Base-by-base conservation (phyloP, 2,888 invertebrate species). In the Drosophila austrosaltans region DNA sequence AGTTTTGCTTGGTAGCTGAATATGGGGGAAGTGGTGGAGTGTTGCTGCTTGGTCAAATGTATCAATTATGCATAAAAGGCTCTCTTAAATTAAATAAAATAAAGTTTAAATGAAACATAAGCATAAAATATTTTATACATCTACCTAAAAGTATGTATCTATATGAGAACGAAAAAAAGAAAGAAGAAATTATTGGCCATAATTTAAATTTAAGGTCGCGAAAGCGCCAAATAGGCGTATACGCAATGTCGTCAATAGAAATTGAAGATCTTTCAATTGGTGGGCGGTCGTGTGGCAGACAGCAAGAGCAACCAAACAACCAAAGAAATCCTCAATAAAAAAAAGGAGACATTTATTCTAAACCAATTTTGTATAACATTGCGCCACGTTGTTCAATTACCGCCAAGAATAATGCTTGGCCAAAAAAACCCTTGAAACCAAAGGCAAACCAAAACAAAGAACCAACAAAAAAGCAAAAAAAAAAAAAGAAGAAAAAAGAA, bases 351-450 rank as follows among this genome's bases (percentile, higher is more conserved):
- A 84, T 79, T 82, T 84, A 75, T 87, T 70, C 65, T 81, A 77
- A 81, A 75, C 77, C 71, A 69, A 75, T 76, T 73, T 79, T 78
- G 75, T 78, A 72, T 77, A 70, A 73, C 69, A 76, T 69, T 63
- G 68, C 64, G 78, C 77, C 77, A 85, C 79, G 88, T 79, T 86
- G 85, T 87, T 89, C 86, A 86, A 86, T 86, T 86, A 87, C 89
- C 82, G 85, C 89, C 85, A 87, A 89, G 81, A 89, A 81, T 73
- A 87, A 87, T 87, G 82, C 85, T 69, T 77, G 69, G 73, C 73
- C 70, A 65, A 72, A 69, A 60, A 69, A 60, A 69, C 64, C 69
- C 58, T 28, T 64, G 30, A 69, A 80, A 74, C 66, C 71, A 71
- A 65, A 73, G 73, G 67, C 82, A 67, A 67, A 68, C 61, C 67